phyloP scores from a whole-genome alignment of 2,797 vertebrate species.

The Distichodus sexfasciatus region DNA sequence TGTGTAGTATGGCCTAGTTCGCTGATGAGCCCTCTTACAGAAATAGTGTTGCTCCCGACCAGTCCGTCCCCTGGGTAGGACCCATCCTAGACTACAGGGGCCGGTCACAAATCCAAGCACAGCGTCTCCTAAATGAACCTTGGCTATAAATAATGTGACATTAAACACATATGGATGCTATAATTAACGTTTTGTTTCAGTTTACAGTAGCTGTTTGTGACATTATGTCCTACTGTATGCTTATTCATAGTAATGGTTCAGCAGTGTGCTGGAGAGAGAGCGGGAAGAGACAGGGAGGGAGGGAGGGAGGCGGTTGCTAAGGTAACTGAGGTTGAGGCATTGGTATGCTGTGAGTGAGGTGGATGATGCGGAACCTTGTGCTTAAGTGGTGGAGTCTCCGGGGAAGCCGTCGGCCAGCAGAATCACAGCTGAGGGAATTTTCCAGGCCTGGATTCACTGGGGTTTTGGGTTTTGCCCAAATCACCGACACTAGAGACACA shows the following conservation, averaged over 20 bases:
- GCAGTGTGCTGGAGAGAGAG: not conserved
- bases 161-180: not conserved
- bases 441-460: constrained; percentile 16
- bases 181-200: no score
- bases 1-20: constrained; percentile 3
- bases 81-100: not conserved
- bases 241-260: not conserved
- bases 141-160: not conserved
- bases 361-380: constrained; percentile 51
- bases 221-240: not conserved
- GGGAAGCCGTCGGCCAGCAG: constrained; percentile 18
- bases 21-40: not conserved
- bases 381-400: no score
- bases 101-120: not conserved
- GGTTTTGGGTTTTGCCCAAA: not conserved
- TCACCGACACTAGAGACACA: not conserved
- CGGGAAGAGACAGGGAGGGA: no score
- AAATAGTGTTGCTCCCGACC: not conserved
- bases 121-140: not conserved
- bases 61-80: not conserved
- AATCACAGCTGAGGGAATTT: constrained; percentile 15
- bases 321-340: constrained; percentile 37
- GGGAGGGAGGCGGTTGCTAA: constrained; percentile 43
- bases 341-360: constrained; percentile 34
- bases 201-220: not conserved